A percentile compares a stretch with the other conserved stretches of the same genome.
Conservation (phyloP, 2,113 vertebrate species). For the Canis aureus region DNA sequence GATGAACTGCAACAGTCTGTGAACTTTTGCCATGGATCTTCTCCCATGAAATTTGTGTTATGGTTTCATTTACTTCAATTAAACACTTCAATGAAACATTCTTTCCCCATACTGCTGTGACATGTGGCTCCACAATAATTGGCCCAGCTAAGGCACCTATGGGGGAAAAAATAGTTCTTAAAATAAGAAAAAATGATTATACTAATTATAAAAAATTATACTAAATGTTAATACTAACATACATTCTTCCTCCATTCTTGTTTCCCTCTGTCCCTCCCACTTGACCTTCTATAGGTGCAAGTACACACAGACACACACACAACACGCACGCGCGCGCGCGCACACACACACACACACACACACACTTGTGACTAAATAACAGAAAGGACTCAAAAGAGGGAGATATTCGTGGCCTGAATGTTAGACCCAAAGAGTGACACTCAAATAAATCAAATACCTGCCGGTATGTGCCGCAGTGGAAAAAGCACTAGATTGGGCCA, state of each 20-base stretch:
- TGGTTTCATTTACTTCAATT: constrained; percentile 94
- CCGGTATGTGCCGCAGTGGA: neutral
- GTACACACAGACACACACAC: neutral
- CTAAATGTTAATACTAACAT: neutral
- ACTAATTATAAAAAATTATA: too few species aligned
- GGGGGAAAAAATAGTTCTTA: constrained; percentile 59
- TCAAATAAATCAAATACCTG: neutral
- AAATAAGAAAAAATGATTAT: neutral
- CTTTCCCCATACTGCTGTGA: constrained; percentile 95
- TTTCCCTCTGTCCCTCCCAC: neutral
- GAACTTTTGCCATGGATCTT: constrained; percentile 90
- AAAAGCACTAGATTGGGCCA: neutral
- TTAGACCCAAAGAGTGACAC: neutral
- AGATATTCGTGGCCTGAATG: neutral
- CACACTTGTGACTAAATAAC: neutral
- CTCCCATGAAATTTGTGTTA: constrained; percentile 98
- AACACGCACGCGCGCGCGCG: too few species aligned
- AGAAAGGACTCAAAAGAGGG: neutral
- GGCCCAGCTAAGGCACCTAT: constrained; percentile 94
- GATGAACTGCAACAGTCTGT: constrained; percentile 95
- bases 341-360: neutral
- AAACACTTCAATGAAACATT: constrained; percentile 95
- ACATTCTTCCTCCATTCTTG: neutral
- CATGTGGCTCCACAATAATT: constrained; percentile 92
- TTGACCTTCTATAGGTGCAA: neutral